phyloP scores from a whole-genome alignment of 2,113 vertebrate species.

The Callipepla squamata region DNA sequence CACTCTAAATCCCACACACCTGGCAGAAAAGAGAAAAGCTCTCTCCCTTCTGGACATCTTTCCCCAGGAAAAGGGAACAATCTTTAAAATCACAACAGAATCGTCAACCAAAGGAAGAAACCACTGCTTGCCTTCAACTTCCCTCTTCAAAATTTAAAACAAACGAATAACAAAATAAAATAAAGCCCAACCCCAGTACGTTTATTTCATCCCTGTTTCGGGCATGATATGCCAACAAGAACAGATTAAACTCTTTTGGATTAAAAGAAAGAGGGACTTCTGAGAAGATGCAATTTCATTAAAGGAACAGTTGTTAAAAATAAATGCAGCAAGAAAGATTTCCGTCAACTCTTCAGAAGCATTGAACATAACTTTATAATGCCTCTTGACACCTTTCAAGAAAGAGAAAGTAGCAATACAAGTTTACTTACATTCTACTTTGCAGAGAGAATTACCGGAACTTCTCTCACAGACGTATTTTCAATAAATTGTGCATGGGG shows the following conservation, averaged over 20 bases:
- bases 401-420: neutral
- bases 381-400: neutral
- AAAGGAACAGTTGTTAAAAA: conserved; percentile 24
- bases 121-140: neutral
- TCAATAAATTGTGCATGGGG: fast-evolving
- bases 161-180: neutral
- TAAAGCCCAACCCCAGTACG: neutral
- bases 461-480: neutral
- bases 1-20: neutral
- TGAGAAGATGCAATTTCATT: neutral
- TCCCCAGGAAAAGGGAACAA: neutral
- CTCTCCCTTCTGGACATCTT: neutral
- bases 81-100: neutral
- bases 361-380: neutral
- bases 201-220: neutral
- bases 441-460: neutral
- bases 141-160: neutral
- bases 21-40: neutral
- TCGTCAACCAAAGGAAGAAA: neutral
- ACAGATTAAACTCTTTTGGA: neutral
- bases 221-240: neutral
- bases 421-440: neutral
- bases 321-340: neutral
- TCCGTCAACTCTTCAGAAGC: neutral
- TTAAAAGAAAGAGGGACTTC: neutral